phyloP scores from a whole-genome alignment of 2,797 vertebrate genomes.

The Cyprinodon diabolis region DNA sequence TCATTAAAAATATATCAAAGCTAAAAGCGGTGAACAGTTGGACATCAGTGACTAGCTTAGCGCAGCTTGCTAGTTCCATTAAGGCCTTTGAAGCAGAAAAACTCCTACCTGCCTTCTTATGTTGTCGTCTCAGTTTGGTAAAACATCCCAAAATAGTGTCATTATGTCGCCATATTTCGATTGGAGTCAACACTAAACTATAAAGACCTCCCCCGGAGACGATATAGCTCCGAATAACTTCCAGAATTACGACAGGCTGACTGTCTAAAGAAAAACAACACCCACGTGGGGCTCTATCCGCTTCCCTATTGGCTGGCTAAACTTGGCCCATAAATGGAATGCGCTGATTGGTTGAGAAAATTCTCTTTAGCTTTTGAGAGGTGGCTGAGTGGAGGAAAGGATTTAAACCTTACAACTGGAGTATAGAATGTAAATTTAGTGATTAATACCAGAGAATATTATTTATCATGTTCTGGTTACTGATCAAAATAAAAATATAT shows the following conservation, averaged over 20 bases:
- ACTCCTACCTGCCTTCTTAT: conserved; percentile 47
- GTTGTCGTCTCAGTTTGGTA: conserved; percentile 3
- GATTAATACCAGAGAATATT: neutral
- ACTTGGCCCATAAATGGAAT: conserved; percentile 12
- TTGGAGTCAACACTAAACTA: neutral
- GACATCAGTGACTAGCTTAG: conserved; percentile 4
- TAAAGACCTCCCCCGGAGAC: neutral
- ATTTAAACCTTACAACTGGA: neutral
- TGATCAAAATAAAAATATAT: too few relatives aligned
- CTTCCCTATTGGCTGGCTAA: conserved; percentile 51
- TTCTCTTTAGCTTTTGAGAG: neutral
- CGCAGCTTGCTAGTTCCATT: conserved; percentile 31
- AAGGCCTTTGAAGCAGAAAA: conserved; percentile 4
- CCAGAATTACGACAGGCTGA: conserved; percentile 26
- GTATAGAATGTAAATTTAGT: neutral
- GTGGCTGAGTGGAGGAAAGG: neutral
- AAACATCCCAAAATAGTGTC: neutral
- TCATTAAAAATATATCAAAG: neutral
- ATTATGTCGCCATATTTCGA: neutral
- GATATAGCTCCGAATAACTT: conserved; percentile 26
- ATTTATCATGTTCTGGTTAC: too few relatives aligned
- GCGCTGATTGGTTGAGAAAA: conserved; percentile 59
- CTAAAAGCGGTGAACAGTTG: neutral
- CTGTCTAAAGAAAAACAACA: conserved; percentile 67
- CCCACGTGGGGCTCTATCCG: conserved; percentile 39